Conservation (phyloP, 2,113 vertebrate genomes). For the Bombycilla garrulus region DNA sequence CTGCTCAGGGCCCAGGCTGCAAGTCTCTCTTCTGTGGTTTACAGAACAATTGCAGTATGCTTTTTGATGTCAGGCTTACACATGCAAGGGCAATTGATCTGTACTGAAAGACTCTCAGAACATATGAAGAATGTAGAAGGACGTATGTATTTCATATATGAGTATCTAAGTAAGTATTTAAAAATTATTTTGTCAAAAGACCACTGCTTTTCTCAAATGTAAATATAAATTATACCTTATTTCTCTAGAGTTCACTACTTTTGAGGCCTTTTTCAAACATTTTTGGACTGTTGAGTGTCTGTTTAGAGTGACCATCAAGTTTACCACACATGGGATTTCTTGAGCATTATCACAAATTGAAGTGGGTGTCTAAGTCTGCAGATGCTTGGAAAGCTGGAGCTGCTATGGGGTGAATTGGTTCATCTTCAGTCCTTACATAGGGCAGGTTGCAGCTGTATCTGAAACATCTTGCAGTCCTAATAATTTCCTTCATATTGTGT, state of each 20-base stretch:
- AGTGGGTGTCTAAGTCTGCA: background rate
- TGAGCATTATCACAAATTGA: background rate
- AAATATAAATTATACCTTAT: background rate
- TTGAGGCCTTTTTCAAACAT: background rate
- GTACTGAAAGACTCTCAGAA: background rate
- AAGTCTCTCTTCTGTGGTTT: background rate
- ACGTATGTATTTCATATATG: background rate
- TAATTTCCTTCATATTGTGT: background rate
- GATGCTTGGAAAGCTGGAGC: background rate
- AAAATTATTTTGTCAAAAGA: background rate
- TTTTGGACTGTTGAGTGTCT: background rate
- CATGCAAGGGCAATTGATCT: background rate
- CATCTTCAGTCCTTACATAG: background rate
- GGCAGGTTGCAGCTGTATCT: background rate
- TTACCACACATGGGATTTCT: background rate
- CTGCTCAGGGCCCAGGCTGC: background rate
- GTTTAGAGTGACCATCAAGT: background rate
- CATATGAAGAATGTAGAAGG: background rate
- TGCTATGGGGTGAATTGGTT: background rate
- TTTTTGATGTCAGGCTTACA: background rate
- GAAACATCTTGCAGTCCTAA: background rate
- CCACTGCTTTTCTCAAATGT: background rate
- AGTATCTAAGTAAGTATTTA: background rate
- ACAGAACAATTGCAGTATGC: background rate
- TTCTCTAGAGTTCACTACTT: background rate